Base-by-base conservation (phyloP, 2,797 vertebrate genomes). In the Taeniopygia guttata region DNA sequence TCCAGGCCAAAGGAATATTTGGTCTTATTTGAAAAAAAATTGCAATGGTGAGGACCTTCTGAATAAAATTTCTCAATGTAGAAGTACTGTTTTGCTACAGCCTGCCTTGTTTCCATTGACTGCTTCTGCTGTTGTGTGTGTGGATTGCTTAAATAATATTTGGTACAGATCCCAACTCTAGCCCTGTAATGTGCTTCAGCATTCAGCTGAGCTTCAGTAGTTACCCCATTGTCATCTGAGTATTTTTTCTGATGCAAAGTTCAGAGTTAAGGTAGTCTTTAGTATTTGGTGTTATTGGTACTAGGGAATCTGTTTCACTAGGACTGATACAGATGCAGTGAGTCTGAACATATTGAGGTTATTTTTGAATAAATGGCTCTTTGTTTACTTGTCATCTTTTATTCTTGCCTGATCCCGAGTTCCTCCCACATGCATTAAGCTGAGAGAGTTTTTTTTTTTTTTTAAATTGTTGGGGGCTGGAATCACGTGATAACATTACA, bases 351-450 rank as follows among this genome's bases (percentile, higher is more conserved):
- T 70, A 66, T 2, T 72, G 66, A 92, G 43, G 76, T 72, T 96
- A 89, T 92, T 95, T 92, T 93, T 32, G 72, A 87, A 93, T 90
- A 89, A 91, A 74, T 89, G 63, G 43, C 46, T 93, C 86, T 95
- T 95, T 85, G 76, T 94, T 95, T 94, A 69, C 85, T 81, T 95
- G 85, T 96, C 94, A 90, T 94, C 66, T 94, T 90, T 94, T 93
- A 55, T 94, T 95, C 91, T 72, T 94, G 66, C 69, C 54, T 91
- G 84, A 87, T 92, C 36, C 10, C 15, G 63, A 94, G 70, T 90
- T 95, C 84, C 84, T 95, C 96, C 94, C 45, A 95, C 95, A 66
- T 90, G 38, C 91, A 87, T 86, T 67, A 81, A 62, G 42, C 58
- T 68, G 66, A 83, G 54, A 83, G 66, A 94, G 51, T n/a, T n/a